Conservation (phyloP, 2,888 invertebrate species). For the Drosophila monieri region DNA sequence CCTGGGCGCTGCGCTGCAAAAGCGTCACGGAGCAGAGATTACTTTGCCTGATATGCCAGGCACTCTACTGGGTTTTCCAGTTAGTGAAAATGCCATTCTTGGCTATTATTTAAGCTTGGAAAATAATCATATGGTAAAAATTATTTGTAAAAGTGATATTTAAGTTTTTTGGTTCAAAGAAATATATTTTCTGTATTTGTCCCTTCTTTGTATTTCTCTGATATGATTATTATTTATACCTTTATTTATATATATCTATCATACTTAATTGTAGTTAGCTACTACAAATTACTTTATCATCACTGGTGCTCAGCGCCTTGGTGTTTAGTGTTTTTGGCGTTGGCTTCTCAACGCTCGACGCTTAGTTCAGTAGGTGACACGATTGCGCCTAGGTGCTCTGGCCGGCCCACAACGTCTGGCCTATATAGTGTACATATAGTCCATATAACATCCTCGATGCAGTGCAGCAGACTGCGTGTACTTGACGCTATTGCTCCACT, state of each 20-base stretch:
- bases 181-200: not conserved
- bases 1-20: constrained; percentile 43
- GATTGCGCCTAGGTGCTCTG: constrained; percentile 56
- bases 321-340: constrained; percentile 6
- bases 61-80: constrained; percentile 17
- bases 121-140: no score
- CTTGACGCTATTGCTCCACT: constrained; percentile 77
- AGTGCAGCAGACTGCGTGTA: constrained; percentile 63
- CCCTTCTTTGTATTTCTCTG: not conserved
- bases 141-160: not conserved
- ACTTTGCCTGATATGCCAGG: constrained; percentile 57
- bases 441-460: constrained; percentile 28
- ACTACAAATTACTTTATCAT: not conserved
- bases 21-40: constrained; percentile 60
- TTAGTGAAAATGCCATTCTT: not conserved
- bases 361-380: constrained; percentile 76
- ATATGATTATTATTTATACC: not conserved
- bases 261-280: not conserved
- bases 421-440: constrained; percentile 55
- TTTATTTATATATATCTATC: not conserved
- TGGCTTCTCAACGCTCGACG: constrained; percentile 15
- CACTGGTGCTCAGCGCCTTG: constrained; percentile 9
- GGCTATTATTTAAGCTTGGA: not conserved
- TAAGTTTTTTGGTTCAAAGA: not conserved
- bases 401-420: constrained; percentile 57